phyloP scores from a whole-genome alignment of 2,797 vertebrate species.

The Silurus aristotelis region DNA sequence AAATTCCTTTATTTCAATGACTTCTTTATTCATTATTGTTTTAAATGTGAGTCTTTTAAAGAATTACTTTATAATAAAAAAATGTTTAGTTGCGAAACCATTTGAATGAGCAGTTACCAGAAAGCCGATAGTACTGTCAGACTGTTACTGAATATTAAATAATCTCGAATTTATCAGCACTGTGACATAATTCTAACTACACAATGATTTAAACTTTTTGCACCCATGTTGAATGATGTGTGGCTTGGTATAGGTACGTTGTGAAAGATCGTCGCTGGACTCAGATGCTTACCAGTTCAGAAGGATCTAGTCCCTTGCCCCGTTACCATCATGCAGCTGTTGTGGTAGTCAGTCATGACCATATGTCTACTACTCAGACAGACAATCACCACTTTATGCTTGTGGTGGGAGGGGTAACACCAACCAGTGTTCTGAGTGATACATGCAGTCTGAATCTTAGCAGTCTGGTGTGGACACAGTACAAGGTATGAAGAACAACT shows the following conservation, averaged over 20 bases:
- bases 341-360: conserved; percentile 73
- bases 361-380: conserved; percentile 63
- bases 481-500: conserved; percentile 71
- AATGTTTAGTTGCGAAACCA: neutral
- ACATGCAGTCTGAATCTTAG: conserved; percentile 89
- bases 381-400: conserved; percentile 81
- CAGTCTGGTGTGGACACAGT: conserved; percentile 86
- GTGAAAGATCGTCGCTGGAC: conserved; percentile 86
- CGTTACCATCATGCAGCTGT: conserved; percentile 88
- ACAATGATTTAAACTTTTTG: neutral
- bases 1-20: neutral
- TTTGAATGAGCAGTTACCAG: neutral
- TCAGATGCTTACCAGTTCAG: conserved; percentile 86
- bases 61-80: neutral
- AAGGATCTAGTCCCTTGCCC: conserved; percentile 77
- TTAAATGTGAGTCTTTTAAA: neutral
- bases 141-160: neutral
- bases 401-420: conserved; percentile 85
- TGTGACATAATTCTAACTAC: neutral
- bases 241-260: conserved; percentile 76
- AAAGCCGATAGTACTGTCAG: neutral
- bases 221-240: neutral
- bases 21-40: neutral
- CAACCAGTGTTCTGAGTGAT: conserved; percentile 78
- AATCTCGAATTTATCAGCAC: neutral